These are phyloP conservation scores for Onychomys leucogaster DNA, from an alignment of 2,797 vertebrate species.

Conservation along the genomic window DNA sequence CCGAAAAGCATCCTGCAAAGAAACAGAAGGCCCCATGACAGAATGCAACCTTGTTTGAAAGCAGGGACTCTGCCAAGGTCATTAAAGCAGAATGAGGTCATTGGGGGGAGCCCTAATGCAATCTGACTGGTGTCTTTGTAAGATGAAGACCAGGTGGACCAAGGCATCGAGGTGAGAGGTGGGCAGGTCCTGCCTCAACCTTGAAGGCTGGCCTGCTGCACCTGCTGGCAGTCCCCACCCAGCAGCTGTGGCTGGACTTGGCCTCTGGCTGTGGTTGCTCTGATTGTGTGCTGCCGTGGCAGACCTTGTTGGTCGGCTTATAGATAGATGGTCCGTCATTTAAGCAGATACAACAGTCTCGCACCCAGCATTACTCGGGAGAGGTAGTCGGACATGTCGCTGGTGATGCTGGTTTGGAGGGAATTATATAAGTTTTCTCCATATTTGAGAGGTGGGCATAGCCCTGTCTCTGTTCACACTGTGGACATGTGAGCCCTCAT, in stretches of 20 bases:
- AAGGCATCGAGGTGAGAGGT: not conserved
- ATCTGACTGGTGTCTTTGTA: not conserved
- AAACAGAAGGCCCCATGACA: not conserved
- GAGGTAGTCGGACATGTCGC: not conserved
- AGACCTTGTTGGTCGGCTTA: not conserved
- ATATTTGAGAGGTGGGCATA: not conserved
- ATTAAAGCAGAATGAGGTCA: not conserved
- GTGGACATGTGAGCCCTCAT: not conserved
- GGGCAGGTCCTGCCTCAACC: not conserved
- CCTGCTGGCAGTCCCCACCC: not conserved
- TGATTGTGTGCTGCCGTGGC: not conserved
- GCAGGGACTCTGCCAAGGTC: not conserved
- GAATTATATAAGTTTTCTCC: not conserved
- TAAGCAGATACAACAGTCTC: not conserved
- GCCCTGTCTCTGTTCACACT: not conserved
- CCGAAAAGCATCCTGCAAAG: not conserved
- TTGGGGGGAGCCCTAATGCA: not conserved
- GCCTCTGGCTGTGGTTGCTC: not conserved
- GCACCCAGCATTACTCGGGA: accelerated
- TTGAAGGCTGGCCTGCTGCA: not conserved
- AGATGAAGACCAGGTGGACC: not conserved
- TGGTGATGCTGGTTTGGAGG: not conserved
- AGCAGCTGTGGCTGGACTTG: not conserved
- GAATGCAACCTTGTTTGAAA: not conserved
- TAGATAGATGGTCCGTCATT: no score